Evolutionary conservation across 2,888 invertebrate species (phyloP), one percentile per base, ranked within the genome.

Genomic region (Hipparchia sbordonii): DNA sequence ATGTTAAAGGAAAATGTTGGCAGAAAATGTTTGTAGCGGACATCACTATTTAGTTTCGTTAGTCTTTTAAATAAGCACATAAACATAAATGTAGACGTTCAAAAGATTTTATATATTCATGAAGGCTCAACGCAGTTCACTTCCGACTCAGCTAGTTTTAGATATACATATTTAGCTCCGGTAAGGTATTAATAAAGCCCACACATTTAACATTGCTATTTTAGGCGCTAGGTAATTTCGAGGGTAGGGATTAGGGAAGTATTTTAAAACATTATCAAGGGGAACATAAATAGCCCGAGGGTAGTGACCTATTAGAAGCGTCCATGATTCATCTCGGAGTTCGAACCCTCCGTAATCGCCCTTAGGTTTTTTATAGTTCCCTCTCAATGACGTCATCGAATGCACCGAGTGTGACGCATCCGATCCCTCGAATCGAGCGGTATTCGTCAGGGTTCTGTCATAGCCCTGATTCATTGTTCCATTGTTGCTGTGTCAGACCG

Each of bases 251-350:
- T 56, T 56, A 59, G 72, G 70, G 72, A 63, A 71, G 62, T 77
- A 77, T 77, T 75, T 77, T 75, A 67, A 67, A 74, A 68, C 72
- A 67, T 62, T 75, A 73, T 71, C 72, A 82, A 87, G 86, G 87
- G 81, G 81, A 77, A 79, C 86, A 89, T 85, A 88, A 89, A 88
- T 90, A 91, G 87, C 73, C 72, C 86, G 84, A 89, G 57, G 90
- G 88, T 88, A 87, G 83, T 88, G 90, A 90, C 89, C 90, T 85
- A 86, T 85, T 84, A 85, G 84, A 68, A 85, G 86, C 87, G 87
- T 88, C 87, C 87, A 90, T 93, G 93, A 93, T 91, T 93, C 92
- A 93, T 91, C 91, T 88, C 86, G 33, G 33, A 23, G 65, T 65
- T 65, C 65, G 82, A 86, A 88, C 92, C 92, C 92, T 90, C 85